A percentile compares a stretch with the other conserved stretches of the same genome.
These are phyloP conservation scores for Lottia scabra DNA, from an alignment of 2,888 invertebrate genomes.

Conservation along the genomic window DNA sequence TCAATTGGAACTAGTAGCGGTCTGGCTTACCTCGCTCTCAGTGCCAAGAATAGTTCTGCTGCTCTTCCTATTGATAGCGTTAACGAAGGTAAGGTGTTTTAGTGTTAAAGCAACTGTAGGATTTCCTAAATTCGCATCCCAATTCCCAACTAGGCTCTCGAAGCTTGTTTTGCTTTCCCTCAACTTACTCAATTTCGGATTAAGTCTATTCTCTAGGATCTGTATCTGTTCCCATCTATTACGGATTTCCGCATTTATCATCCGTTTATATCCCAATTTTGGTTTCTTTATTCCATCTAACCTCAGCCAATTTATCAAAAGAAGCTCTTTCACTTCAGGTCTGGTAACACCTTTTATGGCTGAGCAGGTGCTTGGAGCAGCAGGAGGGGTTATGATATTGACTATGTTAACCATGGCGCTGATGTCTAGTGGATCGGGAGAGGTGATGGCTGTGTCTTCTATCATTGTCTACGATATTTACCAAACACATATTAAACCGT, in stretches of 20 bases:
- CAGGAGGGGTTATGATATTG: slow-evolving; percentile 50
- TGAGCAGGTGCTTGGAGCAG: slow-evolving; percentile 42
- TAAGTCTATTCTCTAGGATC: no score
- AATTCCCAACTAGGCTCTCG: no score
- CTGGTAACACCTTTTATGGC: slow-evolving; percentile 55
- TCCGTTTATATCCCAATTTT: no score
- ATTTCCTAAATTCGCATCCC: no score
- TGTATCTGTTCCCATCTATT: no score
- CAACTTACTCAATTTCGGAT: no score
- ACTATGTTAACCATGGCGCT: slow-evolving; percentile 58
- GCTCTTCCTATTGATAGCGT: slow-evolving; percentile 38
- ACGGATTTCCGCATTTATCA: no score
- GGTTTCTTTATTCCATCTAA: not conserved
- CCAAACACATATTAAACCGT: slow-evolving; percentile 56
- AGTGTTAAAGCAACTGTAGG: no score
- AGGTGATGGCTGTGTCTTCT: slow-evolving; percentile 64
- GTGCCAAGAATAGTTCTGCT: slow-evolving; percentile 33
- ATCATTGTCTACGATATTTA: slow-evolving; percentile 62
- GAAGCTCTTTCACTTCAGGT: slow-evolving; percentile 46
- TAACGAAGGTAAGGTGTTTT: slow-evolving; percentile 41
- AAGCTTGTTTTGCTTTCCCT: no score
- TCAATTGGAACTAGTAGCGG: slow-evolving; percentile 60
- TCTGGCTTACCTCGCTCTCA: slow-evolving; percentile 55
- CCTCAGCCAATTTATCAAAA: no score
- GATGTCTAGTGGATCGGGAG: slow-evolving; percentile 60